phyloP scores from a whole-genome alignment of 2,888 invertebrate species.

The Drosophila neutralis region DNA sequence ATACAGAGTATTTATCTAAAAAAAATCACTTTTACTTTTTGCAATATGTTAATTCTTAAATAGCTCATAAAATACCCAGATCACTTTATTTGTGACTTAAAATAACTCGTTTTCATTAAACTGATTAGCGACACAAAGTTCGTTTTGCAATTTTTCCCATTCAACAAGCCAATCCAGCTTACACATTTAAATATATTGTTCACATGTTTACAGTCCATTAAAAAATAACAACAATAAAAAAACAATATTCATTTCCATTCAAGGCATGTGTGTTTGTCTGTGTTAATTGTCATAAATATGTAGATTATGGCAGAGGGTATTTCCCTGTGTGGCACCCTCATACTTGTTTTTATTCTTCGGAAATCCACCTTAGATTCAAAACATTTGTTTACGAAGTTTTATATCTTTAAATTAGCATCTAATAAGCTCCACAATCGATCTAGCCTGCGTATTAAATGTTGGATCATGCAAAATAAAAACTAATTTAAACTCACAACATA shows the following conservation, averaged over 20 bases:
- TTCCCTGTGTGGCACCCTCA: not conserved
- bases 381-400: constrained; percentile 7
- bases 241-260: too few relatives aligned
- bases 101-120: not conserved
- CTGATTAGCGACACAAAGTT: not conserved
- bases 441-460: not conserved
- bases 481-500: constrained; percentile 25
- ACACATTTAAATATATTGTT: not conserved
- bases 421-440: not conserved
- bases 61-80: not conserved
- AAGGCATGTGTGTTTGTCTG: not conserved
- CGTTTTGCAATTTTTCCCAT: not conserved
- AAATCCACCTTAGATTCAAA: not conserved
- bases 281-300: not conserved
- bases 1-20: not conserved
- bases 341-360: not conserved
- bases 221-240: too few relatives aligned
- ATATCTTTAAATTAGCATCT: constrained; percentile 23
- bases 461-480: constrained; percentile 19
- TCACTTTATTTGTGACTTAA: not conserved
- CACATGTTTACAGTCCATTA: not conserved
- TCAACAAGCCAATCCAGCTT: not conserved
- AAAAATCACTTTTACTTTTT: not conserved
- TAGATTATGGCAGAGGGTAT: not conserved
- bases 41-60: not conserved